Evolutionary conservation across 2,797 vertebrate species (phyloP).

Genomic region (Premnoplex brunnescens): DNA sequence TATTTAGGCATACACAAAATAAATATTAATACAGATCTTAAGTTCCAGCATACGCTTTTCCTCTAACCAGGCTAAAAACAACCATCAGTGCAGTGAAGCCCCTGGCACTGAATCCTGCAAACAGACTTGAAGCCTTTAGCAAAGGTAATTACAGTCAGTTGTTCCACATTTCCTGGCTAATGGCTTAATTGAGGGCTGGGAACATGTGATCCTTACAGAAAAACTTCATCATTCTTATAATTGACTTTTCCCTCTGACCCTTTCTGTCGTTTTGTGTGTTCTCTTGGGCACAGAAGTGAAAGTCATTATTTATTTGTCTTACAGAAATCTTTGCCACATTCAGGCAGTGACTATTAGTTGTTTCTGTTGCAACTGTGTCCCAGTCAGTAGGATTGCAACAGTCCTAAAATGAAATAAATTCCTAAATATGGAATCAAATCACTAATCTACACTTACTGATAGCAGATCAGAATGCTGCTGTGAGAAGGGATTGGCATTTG

Average conservation of each 20-base stretch:
- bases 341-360: background rate
- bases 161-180: slow-evolving; percentile 19
- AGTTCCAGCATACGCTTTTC: background rate
- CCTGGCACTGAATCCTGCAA: background rate
- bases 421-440: background rate
- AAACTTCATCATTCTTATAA: background rate
- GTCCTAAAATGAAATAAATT: background rate
- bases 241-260: background rate
- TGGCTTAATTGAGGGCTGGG: background rate
- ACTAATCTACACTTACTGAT: background rate
- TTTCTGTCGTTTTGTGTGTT: background rate
- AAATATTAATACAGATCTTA: background rate
- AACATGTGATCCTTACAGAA: background rate
- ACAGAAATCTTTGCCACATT: background rate
- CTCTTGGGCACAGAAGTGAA: background rate
- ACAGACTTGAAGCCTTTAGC: background rate
- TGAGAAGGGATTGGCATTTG: background rate
- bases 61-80: background rate
- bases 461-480: background rate
- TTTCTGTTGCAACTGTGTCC: background rate
- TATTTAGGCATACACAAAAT: background rate
- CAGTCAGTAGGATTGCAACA: background rate
- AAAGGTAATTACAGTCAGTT: slow-evolving; percentile 23
- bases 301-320: background rate
- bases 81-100: background rate